Evolutionary conservation across 2,113 vertebrate species (phyloP), one percentile per base, ranked within the genome.

Genomic region (Cottus gobio): DNA sequence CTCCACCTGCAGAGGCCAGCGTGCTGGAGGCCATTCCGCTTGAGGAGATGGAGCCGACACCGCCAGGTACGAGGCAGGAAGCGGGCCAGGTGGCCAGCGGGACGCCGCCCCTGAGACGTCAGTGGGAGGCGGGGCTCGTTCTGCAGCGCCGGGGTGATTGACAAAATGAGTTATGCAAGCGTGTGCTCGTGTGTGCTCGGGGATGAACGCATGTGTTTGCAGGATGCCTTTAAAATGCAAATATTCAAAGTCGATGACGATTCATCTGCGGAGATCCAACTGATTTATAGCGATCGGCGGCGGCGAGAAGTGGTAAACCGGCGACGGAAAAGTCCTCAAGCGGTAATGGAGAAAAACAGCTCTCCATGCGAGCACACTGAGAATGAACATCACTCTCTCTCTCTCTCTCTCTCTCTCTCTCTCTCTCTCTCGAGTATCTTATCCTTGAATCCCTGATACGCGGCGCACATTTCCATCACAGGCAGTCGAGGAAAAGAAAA

Each of bases 391-490:
- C 81, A 15, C 68, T 44, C 80, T 91, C 75, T 5, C 50, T 91
- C 75, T 5, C 50, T 91, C 75, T 5, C 50, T 91, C 75, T 5
- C 50, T 91, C 75, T 5, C 50, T 91, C 75, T 5, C 50, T 91
- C 75, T 5, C 50, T n/a, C n/a, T n/a, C n/a, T 91, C 75, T 5
- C 50, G 83, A 82, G 85, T n/a, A 72, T 85, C 75, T 87, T 86
- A 89, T 85, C 85, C 86, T 84, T 86, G 78, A 85, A 89, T 88
- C 84, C n/a, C n/a, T n/a, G n/a, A 79, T 85, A 82, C 65, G 71
- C 66, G 8, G 34, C 37, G 6, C 80, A 65, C 67, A 79, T 68
- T 84, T 56, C 77, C 79, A 85, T 79, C 75, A 72, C 79, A 72
- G 44, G 66, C 83, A 85, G 78, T 77, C 9, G 37, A 85, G 75